phyloP scores from a whole-genome alignment of 37 sponge, comb jelly and placozoan species.

The Beroe forskalii region DNA sequence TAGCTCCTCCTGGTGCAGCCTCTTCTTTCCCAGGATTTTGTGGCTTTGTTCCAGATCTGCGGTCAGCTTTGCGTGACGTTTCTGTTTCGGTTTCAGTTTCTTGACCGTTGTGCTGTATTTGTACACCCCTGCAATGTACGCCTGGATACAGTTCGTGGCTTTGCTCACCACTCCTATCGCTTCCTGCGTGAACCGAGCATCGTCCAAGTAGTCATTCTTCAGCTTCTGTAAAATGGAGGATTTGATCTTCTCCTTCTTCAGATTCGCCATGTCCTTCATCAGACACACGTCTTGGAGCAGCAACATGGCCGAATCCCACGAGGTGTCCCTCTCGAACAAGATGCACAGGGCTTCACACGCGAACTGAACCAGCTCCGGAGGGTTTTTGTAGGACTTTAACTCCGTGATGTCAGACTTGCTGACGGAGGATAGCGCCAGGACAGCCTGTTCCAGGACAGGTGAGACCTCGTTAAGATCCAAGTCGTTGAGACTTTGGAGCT shows the following conservation, averaged over 20 bases:
- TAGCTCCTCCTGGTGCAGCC: conserved; percentile 18
- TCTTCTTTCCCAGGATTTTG: conserved; percentile 1
- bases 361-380: conserved; percentile 20
- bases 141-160: conserved; percentile 39
- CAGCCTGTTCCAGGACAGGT: conserved; percentile 38
- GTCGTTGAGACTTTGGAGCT: conserved; percentile 3
- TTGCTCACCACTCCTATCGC: not conserved
- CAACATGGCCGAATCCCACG: conserved; percentile 20
- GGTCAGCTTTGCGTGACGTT: not conserved
- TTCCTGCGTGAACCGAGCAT: conserved; percentile 9
- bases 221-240: not conserved
- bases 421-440: not conserved
- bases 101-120: conserved; percentile 35
- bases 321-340: conserved; percentile 1
- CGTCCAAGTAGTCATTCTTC: conserved; percentile 42
- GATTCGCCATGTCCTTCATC: not conserved
- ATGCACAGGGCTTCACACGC: not conserved
- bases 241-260: conserved; percentile 11
- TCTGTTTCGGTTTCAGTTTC: conserved; percentile 42
- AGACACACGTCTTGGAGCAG: conserved; percentile 8
- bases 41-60: conserved; percentile 12
- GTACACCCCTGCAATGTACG: conserved; percentile 23
- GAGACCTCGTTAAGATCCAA: conserved; percentile 48
- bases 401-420: not conserved
- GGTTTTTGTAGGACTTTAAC: conserved; percentile 16